Conservation (phyloP, 1,140 invertebrate species). For the Belonocnema kinseyi region DNA sequence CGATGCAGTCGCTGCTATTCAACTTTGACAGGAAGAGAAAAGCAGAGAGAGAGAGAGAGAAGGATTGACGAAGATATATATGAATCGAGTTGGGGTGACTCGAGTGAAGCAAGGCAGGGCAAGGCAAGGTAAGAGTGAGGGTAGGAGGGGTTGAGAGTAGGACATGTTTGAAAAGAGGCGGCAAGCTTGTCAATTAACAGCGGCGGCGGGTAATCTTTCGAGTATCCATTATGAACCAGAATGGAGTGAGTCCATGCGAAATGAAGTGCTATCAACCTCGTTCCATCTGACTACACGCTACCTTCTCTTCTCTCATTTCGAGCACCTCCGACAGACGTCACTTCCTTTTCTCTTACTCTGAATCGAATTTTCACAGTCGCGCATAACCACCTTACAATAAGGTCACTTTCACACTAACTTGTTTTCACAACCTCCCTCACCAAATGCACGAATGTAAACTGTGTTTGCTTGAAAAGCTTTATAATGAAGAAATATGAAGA, state of each 20-base stretch:
- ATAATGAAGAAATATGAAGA: no score
- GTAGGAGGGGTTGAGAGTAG: conserved; percentile 20
- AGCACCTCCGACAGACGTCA: conserved; percentile 16
- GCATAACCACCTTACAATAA: not conserved
- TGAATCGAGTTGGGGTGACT: conserved; percentile 27
- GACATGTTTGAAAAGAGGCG: conserved; percentile 35
- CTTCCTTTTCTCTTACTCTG: conserved; percentile 11
- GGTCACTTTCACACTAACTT: not conserved
- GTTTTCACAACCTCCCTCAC: not conserved
- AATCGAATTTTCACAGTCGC: not conserved
- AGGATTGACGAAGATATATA: conserved; percentile 41
- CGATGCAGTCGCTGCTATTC: conserved; percentile 1
- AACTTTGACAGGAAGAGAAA: not conserved
- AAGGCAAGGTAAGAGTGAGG: not conserved
- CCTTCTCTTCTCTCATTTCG: conserved; percentile 8
- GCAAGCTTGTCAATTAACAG: conserved; percentile 51
- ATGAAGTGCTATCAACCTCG: conserved; percentile 44
- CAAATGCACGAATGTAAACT: not conserved
- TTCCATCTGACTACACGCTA: conserved; percentile 41
- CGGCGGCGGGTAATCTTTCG: conserved; percentile 47
- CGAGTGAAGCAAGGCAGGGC: conserved; percentile 25
- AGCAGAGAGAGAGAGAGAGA: conserved; percentile 32
- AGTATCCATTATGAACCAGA: conserved; percentile 51
- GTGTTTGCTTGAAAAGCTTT: no score
- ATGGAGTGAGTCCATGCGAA: conserved; percentile 39